Conservation (phyloP, 1,140 invertebrate genomes). For the Euborellia annulipes region DNA sequence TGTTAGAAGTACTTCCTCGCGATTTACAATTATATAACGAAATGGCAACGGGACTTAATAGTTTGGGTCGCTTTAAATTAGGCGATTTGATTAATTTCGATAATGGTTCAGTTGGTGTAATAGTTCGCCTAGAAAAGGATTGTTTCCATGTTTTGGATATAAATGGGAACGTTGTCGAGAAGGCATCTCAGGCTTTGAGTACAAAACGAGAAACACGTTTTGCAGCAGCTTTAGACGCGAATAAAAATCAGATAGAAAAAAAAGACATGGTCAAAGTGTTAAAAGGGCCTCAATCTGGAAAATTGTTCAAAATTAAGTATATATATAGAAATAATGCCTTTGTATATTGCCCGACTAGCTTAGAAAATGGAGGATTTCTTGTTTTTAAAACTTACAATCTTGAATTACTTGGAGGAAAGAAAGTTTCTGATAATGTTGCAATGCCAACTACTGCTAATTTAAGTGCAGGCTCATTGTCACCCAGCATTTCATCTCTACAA, state of each 20-base stretch:
- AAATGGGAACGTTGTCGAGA: constrained; percentile 81
- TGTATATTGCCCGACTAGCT: constrained; percentile 78
- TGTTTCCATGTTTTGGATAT: constrained; percentile 84
- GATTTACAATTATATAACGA: constrained; percentile 91
- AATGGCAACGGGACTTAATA: constrained; percentile 95
- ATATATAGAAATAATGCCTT: constrained; percentile 89
- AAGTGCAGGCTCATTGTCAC: constrained; percentile 27
- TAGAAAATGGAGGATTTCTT: constrained; percentile 94
- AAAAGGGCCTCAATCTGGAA: constrained; percentile 84
- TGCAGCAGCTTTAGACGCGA: constrained; percentile 81
- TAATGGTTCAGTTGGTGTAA: constrained; percentile 89
- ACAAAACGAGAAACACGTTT: constrained; percentile 76
- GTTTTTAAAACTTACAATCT: constrained; percentile 90
- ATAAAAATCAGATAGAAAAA: constrained; percentile 82
- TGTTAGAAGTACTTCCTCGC: constrained; percentile 72
- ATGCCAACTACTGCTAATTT: not conserved
- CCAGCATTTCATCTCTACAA: constrained; percentile 67
- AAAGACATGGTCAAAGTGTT: constrained; percentile 94
- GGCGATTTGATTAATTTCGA: constrained; percentile 92
- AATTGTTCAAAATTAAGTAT: constrained; percentile 91
- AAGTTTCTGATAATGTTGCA: constrained; percentile 22
- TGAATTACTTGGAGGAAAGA: constrained; percentile 71
- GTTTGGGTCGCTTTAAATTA: constrained; percentile 94
- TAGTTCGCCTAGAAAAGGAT: constrained; percentile 88
- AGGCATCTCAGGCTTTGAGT: constrained; percentile 79